A percentile compares a stretch with the other conserved stretches of the same genome.
Conservation (phyloP, 2,113 vertebrate genomes). For the Ctenodactylus gundi region DNA sequence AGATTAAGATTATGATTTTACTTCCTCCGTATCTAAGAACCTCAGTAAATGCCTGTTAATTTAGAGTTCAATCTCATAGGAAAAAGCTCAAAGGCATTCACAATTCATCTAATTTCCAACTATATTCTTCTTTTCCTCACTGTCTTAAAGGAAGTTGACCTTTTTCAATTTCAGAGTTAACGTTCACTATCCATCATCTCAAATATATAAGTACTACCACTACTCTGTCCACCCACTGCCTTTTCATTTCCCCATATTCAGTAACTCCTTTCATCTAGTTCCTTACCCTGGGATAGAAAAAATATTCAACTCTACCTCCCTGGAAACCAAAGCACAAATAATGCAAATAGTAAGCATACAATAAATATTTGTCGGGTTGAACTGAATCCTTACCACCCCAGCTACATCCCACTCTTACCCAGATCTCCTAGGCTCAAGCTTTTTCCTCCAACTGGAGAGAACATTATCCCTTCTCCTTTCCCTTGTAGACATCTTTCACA, state of each 20-base stretch:
- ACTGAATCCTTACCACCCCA: neutral
- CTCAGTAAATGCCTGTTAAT: neutral
- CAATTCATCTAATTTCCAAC: neutral
- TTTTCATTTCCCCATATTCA: neutral
- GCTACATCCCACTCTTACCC: neutral
- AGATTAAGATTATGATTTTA: neutral
- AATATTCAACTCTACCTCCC: neutral
- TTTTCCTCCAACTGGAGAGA: neutral
- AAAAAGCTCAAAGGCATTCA: neutral
- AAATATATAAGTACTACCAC: neutral
- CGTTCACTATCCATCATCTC: neutral
- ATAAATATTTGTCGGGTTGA: neutral
- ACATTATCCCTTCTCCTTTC: neutral
- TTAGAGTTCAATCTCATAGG: neutral
- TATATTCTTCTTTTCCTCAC: neutral
- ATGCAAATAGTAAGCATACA: neutral
- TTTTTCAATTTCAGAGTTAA: neutral
- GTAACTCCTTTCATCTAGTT: constrained; percentile 7
- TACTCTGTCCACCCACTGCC: neutral
- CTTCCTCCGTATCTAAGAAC: neutral
- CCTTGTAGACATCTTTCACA: neutral
- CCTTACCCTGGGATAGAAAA: neutral
- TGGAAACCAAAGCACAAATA: constrained; percentile 9
- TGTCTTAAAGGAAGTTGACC: neutral
- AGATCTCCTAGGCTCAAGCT: neutral